These are phyloP conservation scores for Camptogramma bilineatum DNA, from an alignment of 2,888 invertebrate species.

Conservation along the genomic window DNA sequence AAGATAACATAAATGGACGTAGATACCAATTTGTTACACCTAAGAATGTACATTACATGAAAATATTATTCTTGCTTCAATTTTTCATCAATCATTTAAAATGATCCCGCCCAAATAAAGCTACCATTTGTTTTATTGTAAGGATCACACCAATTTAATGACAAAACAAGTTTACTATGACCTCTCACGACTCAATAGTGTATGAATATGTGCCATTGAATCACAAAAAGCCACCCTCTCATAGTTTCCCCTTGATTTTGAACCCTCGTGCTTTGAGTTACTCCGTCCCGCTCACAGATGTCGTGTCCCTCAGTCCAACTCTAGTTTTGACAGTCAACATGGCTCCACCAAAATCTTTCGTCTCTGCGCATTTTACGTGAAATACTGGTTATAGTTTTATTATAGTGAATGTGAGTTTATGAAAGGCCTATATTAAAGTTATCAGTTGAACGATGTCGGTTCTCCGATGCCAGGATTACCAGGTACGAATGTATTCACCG, in stretches of 20 bases:
- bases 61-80: too few species aligned
- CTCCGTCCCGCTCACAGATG: slow-evolving; percentile 46
- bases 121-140: neutral
- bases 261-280: slow-evolving; percentile 22
- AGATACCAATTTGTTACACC: neutral
- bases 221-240: slow-evolving; percentile 24
- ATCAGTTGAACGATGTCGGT: slow-evolving; percentile 30
- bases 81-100: neutral
- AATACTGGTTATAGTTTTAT: slow-evolving; percentile 16
- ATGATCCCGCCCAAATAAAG: neutral
- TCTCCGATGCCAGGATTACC: slow-evolving; percentile 33
- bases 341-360: slow-evolving; percentile 39
- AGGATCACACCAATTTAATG: neutral
- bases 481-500: slow-evolving; percentile 37
- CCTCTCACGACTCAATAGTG: slow-evolving; percentile 39
- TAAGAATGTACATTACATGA: neutral
- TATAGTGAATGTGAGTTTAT: slow-evolving; percentile 24
- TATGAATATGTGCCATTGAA: slow-evolving; percentile 19
- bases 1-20: slow-evolving; percentile 4
- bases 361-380: slow-evolving; percentile 26
- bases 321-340: slow-evolving; percentile 50
- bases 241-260: slow-evolving; percentile 20
- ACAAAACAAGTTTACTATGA: slow-evolving; percentile 30
- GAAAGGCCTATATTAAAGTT: slow-evolving; percentile 34
- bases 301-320: slow-evolving; percentile 36